phyloP scores from a whole-genome alignment of 2,888 invertebrate species.

The Hyles lineata region DNA sequence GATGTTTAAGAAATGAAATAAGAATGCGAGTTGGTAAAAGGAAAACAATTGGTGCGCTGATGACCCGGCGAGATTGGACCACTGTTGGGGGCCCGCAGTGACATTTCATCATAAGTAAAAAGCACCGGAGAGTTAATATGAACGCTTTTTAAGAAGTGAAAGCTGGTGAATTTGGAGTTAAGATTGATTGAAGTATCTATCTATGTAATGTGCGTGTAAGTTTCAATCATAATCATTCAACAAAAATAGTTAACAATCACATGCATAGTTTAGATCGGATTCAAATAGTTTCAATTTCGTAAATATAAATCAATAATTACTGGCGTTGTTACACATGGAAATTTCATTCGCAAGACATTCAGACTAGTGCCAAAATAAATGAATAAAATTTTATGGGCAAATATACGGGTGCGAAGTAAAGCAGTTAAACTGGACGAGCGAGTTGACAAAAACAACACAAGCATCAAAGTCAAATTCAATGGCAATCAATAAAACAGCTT shows the following conservation, averaged over 20 bases:
- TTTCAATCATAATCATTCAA: neutral
- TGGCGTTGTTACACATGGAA: no score
- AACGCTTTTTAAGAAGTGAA: constrained; percentile 18
- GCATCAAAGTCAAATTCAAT: no score
- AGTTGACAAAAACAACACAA: no score
- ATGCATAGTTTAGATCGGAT: neutral
- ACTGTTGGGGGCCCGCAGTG: constrained; percentile 25
- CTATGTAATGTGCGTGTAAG: neutral
- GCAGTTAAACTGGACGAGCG: no score
- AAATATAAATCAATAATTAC: no score
- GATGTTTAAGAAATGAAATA: constrained; percentile 25
- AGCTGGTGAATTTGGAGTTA: constrained; percentile 8
- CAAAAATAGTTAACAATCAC: neutral
- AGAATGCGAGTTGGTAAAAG: constrained; percentile 24
- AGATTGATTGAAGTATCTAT: neutral
- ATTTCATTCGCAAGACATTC: no score
- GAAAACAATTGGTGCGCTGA: constrained; percentile 26
- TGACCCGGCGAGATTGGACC: constrained; percentile 23
- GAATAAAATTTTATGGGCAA: no score
- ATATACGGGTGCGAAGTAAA: no score
- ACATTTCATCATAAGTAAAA: constrained; percentile 26
- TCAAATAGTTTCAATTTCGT: neutral
- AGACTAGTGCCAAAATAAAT: no score
- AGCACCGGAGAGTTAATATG: constrained; percentile 19
- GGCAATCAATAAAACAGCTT: no score